Conservation (phyloP, 2,797 vertebrate genomes). For the Myoxocephalus aenaeus region DNA sequence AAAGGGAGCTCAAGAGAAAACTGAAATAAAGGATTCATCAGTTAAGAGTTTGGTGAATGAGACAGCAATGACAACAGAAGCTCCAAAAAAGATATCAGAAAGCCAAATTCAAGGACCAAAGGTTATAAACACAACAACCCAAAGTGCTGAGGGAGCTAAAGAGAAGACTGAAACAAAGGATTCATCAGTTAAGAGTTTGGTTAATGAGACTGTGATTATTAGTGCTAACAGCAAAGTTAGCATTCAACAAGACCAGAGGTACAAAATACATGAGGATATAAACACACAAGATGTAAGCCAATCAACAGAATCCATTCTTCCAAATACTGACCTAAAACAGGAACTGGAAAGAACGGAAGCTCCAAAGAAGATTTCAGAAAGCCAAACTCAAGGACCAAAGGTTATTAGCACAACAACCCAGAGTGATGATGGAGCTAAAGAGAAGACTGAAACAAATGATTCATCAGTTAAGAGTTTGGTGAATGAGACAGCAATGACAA, state of each 20-base stretch:
- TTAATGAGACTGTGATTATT: background rate
- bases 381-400: background rate
- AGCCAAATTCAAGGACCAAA: background rate
- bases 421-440: background rate
- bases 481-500: background rate
- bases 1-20: background rate
- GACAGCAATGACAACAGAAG: background rate
- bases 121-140: background rate
- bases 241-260: background rate
- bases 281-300: constrained; percentile 5
- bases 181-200: background rate
- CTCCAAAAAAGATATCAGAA: background rate
- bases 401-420: background rate
- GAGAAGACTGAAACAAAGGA: constrained; percentile 18
- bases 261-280: background rate
- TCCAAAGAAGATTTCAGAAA: background rate
- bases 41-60: background rate
- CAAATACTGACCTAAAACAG: background rate
- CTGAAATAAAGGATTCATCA: background rate
- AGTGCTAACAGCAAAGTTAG: no score
- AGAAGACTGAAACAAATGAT: constrained; percentile 6
- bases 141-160: background rate
- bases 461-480: background rate
- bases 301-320: background rate
- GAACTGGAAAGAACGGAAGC: background rate